Evolutionary conservation across 2,113 vertebrate genomes (phyloP).

Genomic region (Uropsilus gracilis): DNA sequence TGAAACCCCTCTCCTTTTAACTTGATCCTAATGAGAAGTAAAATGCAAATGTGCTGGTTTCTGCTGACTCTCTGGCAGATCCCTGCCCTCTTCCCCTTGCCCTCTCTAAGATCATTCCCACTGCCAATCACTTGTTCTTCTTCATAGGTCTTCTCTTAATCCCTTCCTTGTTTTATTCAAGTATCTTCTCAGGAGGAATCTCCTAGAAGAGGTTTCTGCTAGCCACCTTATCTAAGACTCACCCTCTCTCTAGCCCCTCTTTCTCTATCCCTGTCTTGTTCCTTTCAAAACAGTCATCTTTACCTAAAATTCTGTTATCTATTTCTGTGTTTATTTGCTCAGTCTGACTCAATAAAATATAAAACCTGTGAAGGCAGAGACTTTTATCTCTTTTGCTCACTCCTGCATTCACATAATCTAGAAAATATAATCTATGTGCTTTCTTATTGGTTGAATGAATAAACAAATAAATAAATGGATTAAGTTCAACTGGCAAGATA

Average conservation of each 20-base stretch:
- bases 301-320: background rate
- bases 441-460: background rate
- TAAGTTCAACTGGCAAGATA: background rate
- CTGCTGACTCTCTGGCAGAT: fast-evolving
- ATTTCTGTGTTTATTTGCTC: background rate
- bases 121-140: background rate
- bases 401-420: background rate
- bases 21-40: background rate
- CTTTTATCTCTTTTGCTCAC: background rate
- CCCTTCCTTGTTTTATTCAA: background rate
- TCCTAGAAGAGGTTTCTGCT: background rate
- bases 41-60: background rate
- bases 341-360: background rate
- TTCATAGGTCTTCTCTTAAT: background rate
- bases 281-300: background rate
- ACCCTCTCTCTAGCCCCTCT: background rate
- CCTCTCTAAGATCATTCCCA: background rate
- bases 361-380: background rate
- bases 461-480: background rate
- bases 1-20: background rate
- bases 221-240: background rate
- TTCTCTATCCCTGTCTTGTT: background rate
- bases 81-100: background rate
- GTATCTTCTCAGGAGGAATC: background rate
- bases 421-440: background rate